Conservation (phyloP, 1,140 invertebrate genomes). For the Drosophila hydei region DNA sequence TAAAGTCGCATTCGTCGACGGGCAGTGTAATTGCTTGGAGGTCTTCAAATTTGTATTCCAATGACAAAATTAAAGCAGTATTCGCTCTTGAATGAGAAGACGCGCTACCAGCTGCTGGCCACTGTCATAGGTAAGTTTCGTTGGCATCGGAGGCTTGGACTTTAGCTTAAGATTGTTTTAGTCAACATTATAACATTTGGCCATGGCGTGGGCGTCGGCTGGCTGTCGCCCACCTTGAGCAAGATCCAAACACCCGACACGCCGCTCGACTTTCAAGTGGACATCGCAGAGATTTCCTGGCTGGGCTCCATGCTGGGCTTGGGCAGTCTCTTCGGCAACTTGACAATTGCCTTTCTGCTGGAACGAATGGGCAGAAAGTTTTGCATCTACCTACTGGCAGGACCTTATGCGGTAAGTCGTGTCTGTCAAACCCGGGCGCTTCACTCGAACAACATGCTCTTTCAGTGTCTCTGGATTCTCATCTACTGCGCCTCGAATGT, state of each 20-base stretch:
- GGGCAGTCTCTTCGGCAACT: conserved; percentile 70
- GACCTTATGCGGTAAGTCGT: conserved; percentile 79
- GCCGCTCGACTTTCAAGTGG: conserved; percentile 64
- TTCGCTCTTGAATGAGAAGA: conserved; percentile 38
- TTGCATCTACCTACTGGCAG: conserved; percentile 76
- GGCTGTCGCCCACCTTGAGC: conserved; percentile 83
- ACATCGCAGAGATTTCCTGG: conserved; percentile 75
- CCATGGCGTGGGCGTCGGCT: conserved; percentile 84
- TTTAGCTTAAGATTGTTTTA: conserved; percentile 16
- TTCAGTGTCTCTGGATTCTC: conserved; percentile 73
- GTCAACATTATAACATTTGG: conserved; percentile 84
- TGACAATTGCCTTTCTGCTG: conserved; percentile 74
- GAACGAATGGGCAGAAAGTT: conserved; percentile 84
- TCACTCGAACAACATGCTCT: not conserved
- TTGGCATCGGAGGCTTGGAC: not conserved
- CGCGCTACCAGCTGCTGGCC: conserved; percentile 67
- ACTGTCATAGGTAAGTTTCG: conserved; percentile 62
- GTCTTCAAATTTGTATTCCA: not conserved
- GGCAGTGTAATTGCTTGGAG: not conserved
- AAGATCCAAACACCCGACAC: conserved; percentile 58
- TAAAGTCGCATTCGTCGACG: conserved; percentile 21
- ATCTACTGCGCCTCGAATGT: conserved; percentile 81
- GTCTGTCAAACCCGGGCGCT: too few species aligned
- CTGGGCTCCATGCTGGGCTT: conserved; percentile 78
- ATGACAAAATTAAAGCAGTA: conserved; percentile 39